phyloP scores from a whole-genome alignment of 2,888 invertebrate species.

The Reticulitermes lucifugus region DNA sequence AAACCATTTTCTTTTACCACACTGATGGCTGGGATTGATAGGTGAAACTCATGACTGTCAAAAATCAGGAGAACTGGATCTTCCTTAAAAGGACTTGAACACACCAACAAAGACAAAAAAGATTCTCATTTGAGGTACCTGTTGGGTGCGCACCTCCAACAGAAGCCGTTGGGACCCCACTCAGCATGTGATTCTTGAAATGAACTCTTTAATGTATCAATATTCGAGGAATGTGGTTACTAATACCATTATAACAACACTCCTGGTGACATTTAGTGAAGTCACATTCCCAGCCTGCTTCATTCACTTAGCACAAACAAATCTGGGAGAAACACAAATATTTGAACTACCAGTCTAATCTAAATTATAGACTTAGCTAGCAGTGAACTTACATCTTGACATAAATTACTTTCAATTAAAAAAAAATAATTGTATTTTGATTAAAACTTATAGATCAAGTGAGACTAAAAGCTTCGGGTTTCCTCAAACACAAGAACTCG shows the following conservation, averaged over 20 bases:
- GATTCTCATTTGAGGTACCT: slow-evolving; percentile 51
- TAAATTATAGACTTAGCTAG: slow-evolving; percentile 48
- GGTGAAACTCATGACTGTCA: slow-evolving; percentile 55
- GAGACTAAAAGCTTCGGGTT: not conserved
- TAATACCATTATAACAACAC: not conserved
- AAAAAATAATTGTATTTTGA: slow-evolving; percentile 12
- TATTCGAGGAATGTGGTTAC: slow-evolving; percentile 13
- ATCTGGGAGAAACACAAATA: not conserved
- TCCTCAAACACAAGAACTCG: not conserved
- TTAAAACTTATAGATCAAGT: slow-evolving; percentile 1
- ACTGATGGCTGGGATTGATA: slow-evolving; percentile 53
- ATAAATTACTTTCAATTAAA: not conserved
- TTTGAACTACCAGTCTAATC: slow-evolving; percentile 10
- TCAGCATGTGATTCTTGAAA: not conserved
- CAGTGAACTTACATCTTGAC: slow-evolving; percentile 1
- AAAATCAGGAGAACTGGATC: slow-evolving; percentile 54
- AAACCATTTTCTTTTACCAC: slow-evolving; percentile 59
- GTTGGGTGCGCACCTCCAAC: slow-evolving; percentile 50
- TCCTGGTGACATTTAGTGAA: not conserved
- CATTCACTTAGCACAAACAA: not conserved
- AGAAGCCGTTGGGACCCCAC: not conserved
- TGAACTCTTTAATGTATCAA: not conserved
- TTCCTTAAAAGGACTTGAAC: slow-evolving; percentile 50
- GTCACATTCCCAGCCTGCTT: not conserved
- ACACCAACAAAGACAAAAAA: not conserved